Percentiles rank a stretch among this genome's conserved stretches.
Evolutionary conservation across 1,140 invertebrate genomes (phyloP).

Genomic region (Drosophila mayri): DNA sequence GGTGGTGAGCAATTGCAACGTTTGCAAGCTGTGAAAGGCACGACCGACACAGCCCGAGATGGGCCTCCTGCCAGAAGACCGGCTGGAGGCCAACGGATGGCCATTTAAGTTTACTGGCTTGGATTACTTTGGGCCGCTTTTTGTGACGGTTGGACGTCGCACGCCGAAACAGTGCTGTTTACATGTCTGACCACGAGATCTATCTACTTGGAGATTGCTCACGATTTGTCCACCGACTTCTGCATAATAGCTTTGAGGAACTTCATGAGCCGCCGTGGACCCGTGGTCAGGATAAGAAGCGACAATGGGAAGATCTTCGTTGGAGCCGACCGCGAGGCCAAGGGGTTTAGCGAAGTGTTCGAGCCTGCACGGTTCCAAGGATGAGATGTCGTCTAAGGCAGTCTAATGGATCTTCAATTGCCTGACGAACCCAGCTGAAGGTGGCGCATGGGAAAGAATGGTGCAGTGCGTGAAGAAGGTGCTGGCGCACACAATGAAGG

Average conservation of each 20-base stretch:
- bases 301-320: neutral
- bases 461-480: too few species aligned
- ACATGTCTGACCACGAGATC: too few species aligned
- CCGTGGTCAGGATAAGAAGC: neutral
- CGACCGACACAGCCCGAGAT: neutral
- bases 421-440: too few species aligned
- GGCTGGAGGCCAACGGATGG: neutral
- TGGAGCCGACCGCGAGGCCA: neutral
- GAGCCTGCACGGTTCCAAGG: too few species aligned
- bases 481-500: too few species aligned
- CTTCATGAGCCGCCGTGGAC: neutral
- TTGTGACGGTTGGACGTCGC: neutral
- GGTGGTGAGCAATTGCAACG: neutral
- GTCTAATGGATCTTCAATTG: too few species aligned
- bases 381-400: too few species aligned
- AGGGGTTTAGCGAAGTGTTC: neutral
- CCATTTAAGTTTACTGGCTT: neutral
- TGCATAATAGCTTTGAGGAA: too few species aligned
- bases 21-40: neutral
- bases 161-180: too few species aligned
- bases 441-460: too few species aligned
- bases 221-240: too few species aligned
- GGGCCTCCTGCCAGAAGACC: neutral
- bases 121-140: neutral
- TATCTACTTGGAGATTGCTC: too few species aligned